phyloP scores from a whole-genome alignment of 2,888 invertebrate genomes.

The Leptinotarsa juncta region DNA sequence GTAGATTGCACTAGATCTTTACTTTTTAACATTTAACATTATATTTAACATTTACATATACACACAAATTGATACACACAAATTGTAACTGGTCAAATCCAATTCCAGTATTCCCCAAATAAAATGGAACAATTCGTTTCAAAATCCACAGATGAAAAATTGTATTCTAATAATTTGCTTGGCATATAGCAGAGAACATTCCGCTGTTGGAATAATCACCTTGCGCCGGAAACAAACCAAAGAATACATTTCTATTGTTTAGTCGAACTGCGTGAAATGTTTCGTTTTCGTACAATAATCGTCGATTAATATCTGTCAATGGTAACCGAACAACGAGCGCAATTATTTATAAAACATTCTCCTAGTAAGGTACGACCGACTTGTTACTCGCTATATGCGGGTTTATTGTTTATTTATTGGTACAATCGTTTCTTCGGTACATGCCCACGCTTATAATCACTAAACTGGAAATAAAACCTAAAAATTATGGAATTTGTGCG shows the following conservation, averaged over 20 bases:
- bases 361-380: slow-evolving; percentile 37
- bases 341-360: slow-evolving; percentile 39
- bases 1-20: too few relatives aligned
- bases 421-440: slow-evolving; percentile 39
- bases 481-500: slow-evolving; percentile 27
- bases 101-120: too few relatives aligned
- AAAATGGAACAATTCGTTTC: background rate
- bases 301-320: slow-evolving; percentile 42
- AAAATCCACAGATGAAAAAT: background rate
- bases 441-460: slow-evolving; percentile 38
- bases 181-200: background rate
- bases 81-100: too few relatives aligned
- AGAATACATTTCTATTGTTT: slow-evolving; percentile 32
- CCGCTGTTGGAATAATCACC: background rate
- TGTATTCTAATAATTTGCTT: background rate
- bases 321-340: slow-evolving; percentile 30
- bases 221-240: slow-evolving; percentile 28
- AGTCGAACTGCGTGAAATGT: slow-evolving; percentile 24
- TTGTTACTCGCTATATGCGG: slow-evolving; percentile 42
- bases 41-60: too few relatives aligned
- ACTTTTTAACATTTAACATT: too few relatives aligned
- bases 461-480: slow-evolving; percentile 38
- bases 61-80: too few relatives aligned
- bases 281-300: slow-evolving; percentile 32
- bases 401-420: slow-evolving; percentile 49